Evolutionary conservation across 2,113 vertebrate genomes (phyloP), one percentile per base, ranked within the genome.

Genomic region (Ophiodon elongatus): DNA sequence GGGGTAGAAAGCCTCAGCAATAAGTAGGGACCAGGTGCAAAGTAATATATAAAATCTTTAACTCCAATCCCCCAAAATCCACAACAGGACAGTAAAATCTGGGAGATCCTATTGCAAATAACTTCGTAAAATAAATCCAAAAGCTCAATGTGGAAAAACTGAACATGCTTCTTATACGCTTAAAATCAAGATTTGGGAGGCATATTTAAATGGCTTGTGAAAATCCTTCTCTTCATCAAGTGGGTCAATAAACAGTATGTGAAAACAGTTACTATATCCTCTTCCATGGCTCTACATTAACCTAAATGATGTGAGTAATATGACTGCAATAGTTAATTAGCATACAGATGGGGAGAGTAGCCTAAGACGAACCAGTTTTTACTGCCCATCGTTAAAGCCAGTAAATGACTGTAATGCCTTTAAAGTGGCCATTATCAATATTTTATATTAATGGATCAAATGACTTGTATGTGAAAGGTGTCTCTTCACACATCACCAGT

Each of bases 371-470:
- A 29, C 41, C 35, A 56, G 25, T 70, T 75, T 70, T 82, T 60
- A 74, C 31, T 59, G 63, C 56, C 79, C 56, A 19, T 63, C 56
- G 10, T 76, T 75, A 67, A 45, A 64, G 43, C 37, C 62, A 63
- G 37, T 77, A 54, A 56, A 71, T 52, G 35, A 67, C 52, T 57
- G 2, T 31, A 57, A 63, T 57, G 63, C 76, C 25, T 71, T 59
- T 77, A 10, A 72, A 76, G 59, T 15, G 31, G 25, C 47, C 52
- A 2, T 41, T 65, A 67, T 83, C 62, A 0, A 54, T 65, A 50
- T 71, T 72, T 50, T 66, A 73, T 60, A 47, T 68, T 10, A 62
- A 17, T 62, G 25, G 68, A 66, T 37, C 17, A 50, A 47, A 56
- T 70, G 6, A 60, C n/a, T 35, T 63, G 13, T 37, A 35, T 29